Evolutionary conservation across 1,140 invertebrate species (phyloP), one percentile per base, ranked within the genome.

Genomic region (Stegodyphus mimosarum): DNA sequence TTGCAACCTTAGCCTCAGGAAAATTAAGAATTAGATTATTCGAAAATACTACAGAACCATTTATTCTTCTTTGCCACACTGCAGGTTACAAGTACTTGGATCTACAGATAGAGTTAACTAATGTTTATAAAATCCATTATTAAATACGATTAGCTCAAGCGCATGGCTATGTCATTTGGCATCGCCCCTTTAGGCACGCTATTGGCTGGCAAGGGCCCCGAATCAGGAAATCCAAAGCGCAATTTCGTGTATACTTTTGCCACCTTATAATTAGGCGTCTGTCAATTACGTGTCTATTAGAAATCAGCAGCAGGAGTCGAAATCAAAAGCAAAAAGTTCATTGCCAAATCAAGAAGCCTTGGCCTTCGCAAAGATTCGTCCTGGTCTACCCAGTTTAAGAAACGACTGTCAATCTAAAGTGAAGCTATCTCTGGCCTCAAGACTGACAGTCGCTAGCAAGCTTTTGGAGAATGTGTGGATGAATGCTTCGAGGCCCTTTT

Each of bases 281-380:
- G 81, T 83, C 81, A 83, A 75, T 83, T 83, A 83, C 17, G 72
- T 83, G 81, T 60, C 81, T 83, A 83, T 75, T 83, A 83, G 71
- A 83, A 66, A 83, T 48, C 63, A 55, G 48, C 50, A 17, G 50
- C 33, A 52, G 55, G 49, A 72, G 52, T 50, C 51, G 69, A 66
- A 72, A 9, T 11, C n/a, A 72, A 73, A 52, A 75, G 51, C 11
- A 80, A 73, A 53, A 11, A 17, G 53, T 6, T 69, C 79, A 81
- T 83, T 83, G 81, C 81, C 81, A 83, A 83, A 83, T 83, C 71
- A 48, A 52, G n/a, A 17, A 51, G 6, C 70, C 50, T 10, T 33
- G 81, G 48, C 81, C 81, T 83, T 83, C 81, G 73, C 7, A 18
- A 13, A 49, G n/a, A 83, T 83, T 83, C 70, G 79, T 83, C 71